Base-by-base conservation (phyloP, 2,797 vertebrate species). In the Ateles fusciceps region DNA sequence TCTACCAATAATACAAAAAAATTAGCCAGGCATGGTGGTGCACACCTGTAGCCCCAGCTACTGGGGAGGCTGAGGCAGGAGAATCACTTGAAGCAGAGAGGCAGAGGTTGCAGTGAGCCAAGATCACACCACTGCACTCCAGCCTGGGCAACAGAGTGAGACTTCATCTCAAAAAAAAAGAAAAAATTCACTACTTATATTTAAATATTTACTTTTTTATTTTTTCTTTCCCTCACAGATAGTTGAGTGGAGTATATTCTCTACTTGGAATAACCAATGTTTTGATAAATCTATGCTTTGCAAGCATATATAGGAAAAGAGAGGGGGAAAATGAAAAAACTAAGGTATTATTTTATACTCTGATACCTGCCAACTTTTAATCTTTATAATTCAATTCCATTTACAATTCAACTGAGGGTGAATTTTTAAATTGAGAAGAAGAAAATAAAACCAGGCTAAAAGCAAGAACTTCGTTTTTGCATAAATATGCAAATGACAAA, bases 361-460 rank as follows among this genome's bases (percentile, higher is more conserved):
- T 95, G 36, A 5, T 74, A 48, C 80, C 79, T 94, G 57, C 22
- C 75, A 94, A 85, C n/a, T 95, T 97, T 96, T 87, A 96, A 68
- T 89, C 30, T 74, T 96, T 93, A 89, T 94, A 84, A 86, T 80
- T 95, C 59, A 94, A 76, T 59, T 75, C 9, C n/a, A 71, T 64
- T 95, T 93, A 92, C 92, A 84, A 86, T 80, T 95, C 59, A 94
- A 81, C 59, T 71, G 68, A 36, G n/a, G 68, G 19, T 68, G 30
- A 93, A 89, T 86, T 93, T 46, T 94, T 79, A 89, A 86, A 75
- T 42, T 86, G 57, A 89, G 50, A 79, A 76, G 59, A 97, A 95
- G 71, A 96, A 97, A 96, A 97, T 85, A 24, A 94, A 97, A 92
- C 57, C 36, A 90, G 22, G 57, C 85, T 59, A 92, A 95, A 92